phyloP scores from a whole-genome alignment of 2,888 invertebrate genomes.

The Scaptomyza parva region DNA sequence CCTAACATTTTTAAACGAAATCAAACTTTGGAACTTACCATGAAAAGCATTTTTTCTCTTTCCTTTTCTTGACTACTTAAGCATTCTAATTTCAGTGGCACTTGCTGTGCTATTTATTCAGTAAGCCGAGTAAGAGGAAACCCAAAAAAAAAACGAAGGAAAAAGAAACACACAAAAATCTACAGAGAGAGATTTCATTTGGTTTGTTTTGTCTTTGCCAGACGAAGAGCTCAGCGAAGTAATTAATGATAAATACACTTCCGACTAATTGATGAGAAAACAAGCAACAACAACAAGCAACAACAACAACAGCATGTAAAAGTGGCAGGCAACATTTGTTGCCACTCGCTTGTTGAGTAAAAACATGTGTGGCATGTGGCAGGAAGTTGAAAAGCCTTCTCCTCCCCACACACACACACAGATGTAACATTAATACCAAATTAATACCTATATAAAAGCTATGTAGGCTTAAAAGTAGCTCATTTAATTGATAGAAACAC shows the following conservation, averaged over 20 bases:
- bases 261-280: conserved; percentile 65
- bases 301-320: conserved; percentile 32
- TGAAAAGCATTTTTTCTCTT: not conserved
- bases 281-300: conserved; percentile 3
- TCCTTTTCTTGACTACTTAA: not conserved
- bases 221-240: conserved; percentile 20
- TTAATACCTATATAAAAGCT: conserved; percentile 40
- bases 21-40: not conserved
- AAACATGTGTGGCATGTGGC: conserved; percentile 40
- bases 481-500: conserved; percentile 60
- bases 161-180: conserved; percentile 16
- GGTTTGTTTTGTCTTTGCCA: not conserved
- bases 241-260: conserved; percentile 70
- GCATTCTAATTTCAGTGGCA: conserved; percentile 20
- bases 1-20: not conserved
- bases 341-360: conserved; percentile 16
- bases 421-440: conserved; percentile 45
- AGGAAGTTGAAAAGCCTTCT: conserved; percentile 55
- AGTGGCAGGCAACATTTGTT: conserved; percentile 52
- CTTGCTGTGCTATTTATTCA: conserved; percentile 30
- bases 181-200: conserved; percentile 2
- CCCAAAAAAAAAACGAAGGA: not conserved
- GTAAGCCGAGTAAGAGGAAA: conserved; percentile 32
- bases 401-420: conserved; percentile 10
- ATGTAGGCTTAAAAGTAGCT: conserved; percentile 3